Conservation (phyloP, 2,113 vertebrate genomes). For the Arothron firmamentum region DNA sequence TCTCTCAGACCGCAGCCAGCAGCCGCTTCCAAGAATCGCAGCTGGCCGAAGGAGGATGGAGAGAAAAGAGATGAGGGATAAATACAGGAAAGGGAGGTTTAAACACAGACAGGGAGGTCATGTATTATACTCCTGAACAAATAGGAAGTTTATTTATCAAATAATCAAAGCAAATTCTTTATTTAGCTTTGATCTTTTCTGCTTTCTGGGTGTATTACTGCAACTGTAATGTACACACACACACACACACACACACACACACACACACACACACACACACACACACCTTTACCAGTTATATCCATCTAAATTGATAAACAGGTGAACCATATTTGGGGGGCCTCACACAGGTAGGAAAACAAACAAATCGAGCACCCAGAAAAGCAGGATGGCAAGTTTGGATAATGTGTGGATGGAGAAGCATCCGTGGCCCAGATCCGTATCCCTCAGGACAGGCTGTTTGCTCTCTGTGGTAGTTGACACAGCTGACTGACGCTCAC, state of each 20-base stretch:
- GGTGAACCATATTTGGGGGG: too few relatives aligned
- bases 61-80: constrained; percentile 2
- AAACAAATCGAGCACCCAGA: neutral
- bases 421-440: constrained; percentile 20
- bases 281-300: too few relatives aligned
- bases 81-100: neutral
- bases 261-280: too few relatives aligned
- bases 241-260: too few relatives aligned
- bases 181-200: neutral
- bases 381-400: constrained; percentile 39
- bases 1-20: constrained; percentile 45
- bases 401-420: constrained; percentile 33
- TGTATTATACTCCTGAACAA: neutral
- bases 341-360: too few relatives aligned
- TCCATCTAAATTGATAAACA: too few relatives aligned
- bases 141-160: constrained; percentile 11
- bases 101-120: neutral
- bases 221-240: too few relatives aligned
- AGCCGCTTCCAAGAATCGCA: constrained; percentile 49
- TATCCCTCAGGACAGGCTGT: constrained; percentile 43
- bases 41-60: constrained; percentile 41
- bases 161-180: neutral
- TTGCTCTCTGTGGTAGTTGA: constrained; percentile 56
- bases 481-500: constrained; percentile 64
- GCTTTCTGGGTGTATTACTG: neutral